Evolutionary conservation across 2,888 invertebrate species (phyloP).

Genomic region (Thecocarcelia acutangulata): DNA sequence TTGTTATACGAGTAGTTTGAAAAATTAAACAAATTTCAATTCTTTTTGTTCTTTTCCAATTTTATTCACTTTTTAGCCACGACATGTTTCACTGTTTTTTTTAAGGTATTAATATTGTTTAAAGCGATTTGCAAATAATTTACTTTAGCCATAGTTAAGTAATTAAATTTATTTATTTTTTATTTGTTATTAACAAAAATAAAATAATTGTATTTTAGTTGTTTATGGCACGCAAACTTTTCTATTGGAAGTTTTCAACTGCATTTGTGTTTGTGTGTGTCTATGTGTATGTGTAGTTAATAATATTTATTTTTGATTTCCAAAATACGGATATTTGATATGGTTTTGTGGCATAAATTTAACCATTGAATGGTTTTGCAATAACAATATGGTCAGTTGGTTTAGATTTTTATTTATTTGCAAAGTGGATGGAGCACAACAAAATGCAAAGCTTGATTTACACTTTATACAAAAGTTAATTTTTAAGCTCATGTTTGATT

Average conservation of each 20-base stretch:
- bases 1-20: too few relatives aligned
- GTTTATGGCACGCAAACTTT: constrained; percentile 40
- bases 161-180: constrained; percentile 46
- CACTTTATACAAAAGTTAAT: constrained; percentile 11
- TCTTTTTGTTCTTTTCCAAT: background rate
- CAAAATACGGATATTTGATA: constrained; percentile 67
- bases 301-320: constrained; percentile 6
- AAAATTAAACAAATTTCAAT: background rate
- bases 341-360: constrained; percentile 43
- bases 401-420: constrained; percentile 21
- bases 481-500: constrained; percentile 11
- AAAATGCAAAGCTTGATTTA: constrained; percentile 12
- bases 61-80: background rate
- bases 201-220: constrained; percentile 29
- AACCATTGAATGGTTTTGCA: constrained; percentile 51
- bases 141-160: constrained; percentile 41
- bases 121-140: constrained; percentile 14
- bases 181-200: constrained; percentile 42
- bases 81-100: background rate
- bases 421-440: background rate
- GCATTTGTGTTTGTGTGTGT: background rate
- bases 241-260: background rate
- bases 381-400: constrained; percentile 67
- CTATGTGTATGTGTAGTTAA: background rate
- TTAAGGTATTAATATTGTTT: background rate